These are phyloP conservation scores for Lypha dubia DNA, from an alignment of 2,888 invertebrate genomes.

Conservation along the genomic window DNA sequence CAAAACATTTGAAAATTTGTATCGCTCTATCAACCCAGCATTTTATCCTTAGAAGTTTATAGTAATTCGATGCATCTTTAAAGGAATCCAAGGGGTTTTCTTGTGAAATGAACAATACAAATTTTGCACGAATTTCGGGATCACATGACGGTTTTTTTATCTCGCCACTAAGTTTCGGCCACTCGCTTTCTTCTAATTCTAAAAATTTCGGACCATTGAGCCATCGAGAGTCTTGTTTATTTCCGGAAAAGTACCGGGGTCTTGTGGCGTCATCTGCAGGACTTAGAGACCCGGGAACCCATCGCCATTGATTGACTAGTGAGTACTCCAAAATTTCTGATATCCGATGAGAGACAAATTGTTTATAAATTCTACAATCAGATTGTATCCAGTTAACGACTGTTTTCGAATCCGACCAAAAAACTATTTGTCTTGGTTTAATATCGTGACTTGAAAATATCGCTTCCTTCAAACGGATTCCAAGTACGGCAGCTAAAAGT, in stretches of 20 bases:
- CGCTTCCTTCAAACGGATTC: conserved; percentile 6
- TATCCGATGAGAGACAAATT: conserved; percentile 22
- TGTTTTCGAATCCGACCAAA: conserved; percentile 15
- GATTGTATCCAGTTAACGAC: conserved; percentile 2
- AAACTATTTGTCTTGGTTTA: not conserved
- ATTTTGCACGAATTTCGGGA: no score
- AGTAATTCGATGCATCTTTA: not conserved
- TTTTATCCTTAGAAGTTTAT: not conserved
- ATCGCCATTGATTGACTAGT: conserved; percentile 37
- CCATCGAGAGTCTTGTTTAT: conserved; percentile 4
- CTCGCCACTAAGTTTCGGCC: not conserved
- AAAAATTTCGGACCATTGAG: not conserved
- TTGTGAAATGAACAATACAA: no score
- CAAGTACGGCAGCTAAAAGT: conserved; percentile 20
- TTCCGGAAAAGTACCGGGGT: not conserved
- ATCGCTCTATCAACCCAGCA: conserved; percentile 22
- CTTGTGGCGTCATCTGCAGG: conserved; percentile 17
- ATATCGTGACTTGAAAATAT: conserved; percentile 13
- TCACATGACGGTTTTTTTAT: no score
- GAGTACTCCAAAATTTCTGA: conserved; percentile 8
- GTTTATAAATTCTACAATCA: conserved; percentile 13
- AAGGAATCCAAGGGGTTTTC: not conserved
- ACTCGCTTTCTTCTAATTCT: not conserved
- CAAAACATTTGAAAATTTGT: conserved; percentile 34
- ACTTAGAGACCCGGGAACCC: conserved; percentile 25